Evolutionary conservation across 2,113 vertebrate species (phyloP).

Genomic region (Tenebrosternarchus preto): DNA sequence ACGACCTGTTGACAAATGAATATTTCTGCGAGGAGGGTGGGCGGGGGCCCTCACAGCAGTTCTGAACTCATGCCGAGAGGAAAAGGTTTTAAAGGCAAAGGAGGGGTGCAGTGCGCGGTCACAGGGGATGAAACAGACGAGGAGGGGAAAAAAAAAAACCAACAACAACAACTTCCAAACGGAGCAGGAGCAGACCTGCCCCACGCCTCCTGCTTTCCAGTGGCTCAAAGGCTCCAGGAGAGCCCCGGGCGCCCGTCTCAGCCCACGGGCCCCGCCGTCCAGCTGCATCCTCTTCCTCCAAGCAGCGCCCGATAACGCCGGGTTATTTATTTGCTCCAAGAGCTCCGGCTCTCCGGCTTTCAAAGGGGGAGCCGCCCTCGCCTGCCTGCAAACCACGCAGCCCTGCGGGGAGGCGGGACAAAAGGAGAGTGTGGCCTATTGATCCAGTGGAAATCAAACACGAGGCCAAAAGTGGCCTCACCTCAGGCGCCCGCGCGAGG

Average conservation of each 20-base stretch:
- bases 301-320: conserved; percentile 76
- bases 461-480: conserved; percentile 52
- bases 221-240: conserved; percentile 65
- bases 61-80: conserved; percentile 53
- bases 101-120: conserved; percentile 47
- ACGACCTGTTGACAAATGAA: conserved; percentile 46
- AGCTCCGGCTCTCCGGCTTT: conserved; percentile 68
- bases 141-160: conserved; percentile 69
- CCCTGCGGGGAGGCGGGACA: conserved; percentile 62
- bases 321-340: conserved; percentile 81
- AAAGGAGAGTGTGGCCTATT: conserved; percentile 40
- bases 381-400: conserved; percentile 66
- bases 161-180: conserved; percentile 55
- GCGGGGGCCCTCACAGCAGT: conserved; percentile 38
- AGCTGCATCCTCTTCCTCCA: conserved; percentile 83
- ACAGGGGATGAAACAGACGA: conserved; percentile 67
- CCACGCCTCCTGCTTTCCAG: conserved; percentile 70
- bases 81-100: conserved; percentile 51
- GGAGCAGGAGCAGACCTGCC: conserved; percentile 60
- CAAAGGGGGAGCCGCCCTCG: conserved; percentile 66
- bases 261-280: conserved; percentile 72
- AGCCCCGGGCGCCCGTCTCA: conserved; percentile 62
- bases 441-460: conserved; percentile 61
- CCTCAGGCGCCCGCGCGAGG: conserved; percentile 52
- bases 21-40: too few species aligned